A percentile compares a stretch with the other conserved stretches of the same genome.
phyloP scores from a whole-genome alignment of 2,113 vertebrate genomes.

The Chitala chitala region DNA sequence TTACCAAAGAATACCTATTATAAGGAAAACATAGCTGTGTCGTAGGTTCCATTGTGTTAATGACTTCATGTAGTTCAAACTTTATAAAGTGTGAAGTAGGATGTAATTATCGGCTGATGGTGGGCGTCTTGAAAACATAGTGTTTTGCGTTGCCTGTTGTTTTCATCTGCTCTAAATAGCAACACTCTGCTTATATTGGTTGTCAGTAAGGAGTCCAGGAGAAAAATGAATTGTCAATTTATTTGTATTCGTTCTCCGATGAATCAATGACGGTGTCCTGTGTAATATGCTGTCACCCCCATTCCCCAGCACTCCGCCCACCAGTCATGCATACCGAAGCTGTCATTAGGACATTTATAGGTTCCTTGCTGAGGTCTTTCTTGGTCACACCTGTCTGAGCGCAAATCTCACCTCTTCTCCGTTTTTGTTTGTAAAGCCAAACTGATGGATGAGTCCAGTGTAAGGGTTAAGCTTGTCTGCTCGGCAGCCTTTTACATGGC shows the following conservation, averaged over 20 bases:
- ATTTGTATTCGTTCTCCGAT: conserved; percentile 50
- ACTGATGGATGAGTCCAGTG: conserved; percentile 32
- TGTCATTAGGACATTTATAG: conserved; percentile 39
- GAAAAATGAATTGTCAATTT: conserved; percentile 52
- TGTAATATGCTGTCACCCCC: conserved; percentile 28
- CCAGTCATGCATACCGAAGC: conserved; percentile 24
- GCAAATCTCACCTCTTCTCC: conserved; percentile 11
- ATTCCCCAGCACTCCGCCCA: not conserved
- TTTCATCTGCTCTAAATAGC: not conserved
- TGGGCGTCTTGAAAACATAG: not conserved
- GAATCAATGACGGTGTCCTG: conserved; percentile 57
- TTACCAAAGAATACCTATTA: not conserved
- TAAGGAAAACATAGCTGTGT: not conserved
- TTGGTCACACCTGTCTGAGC: conserved; percentile 34
- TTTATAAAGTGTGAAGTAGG: not conserved
- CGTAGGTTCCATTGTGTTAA: not conserved
- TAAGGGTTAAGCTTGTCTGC: conserved; percentile 40
- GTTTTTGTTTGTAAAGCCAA: not conserved
- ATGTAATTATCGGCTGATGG: not conserved
- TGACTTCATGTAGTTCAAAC: not conserved
- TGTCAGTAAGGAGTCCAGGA: conserved; percentile 18
- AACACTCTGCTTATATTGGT: not conserved
- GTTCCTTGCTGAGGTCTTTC: conserved; percentile 19
- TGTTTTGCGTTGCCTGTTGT: not conserved
- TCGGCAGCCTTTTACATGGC: conserved; percentile 20